Evolutionary conservation across 2,888 invertebrate species (phyloP).

Genomic region (Blomia tropicalis): DNA sequence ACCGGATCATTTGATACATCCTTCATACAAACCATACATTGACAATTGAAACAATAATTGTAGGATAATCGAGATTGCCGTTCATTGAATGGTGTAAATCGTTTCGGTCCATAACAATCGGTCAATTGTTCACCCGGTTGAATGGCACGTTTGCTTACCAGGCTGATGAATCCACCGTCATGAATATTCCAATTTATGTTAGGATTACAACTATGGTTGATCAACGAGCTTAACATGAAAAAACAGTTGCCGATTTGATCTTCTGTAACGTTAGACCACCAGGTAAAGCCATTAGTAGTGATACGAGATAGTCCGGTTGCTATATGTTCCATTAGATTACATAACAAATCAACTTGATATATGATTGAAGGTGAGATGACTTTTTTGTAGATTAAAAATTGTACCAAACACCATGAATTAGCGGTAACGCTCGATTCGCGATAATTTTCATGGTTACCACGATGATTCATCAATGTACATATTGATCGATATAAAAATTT

Average conservation of each 20-base stretch:
- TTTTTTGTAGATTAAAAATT: neutral
- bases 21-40: neutral
- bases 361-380: neutral
- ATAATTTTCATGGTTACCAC: neutral
- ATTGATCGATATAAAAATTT: neutral
- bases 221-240: neutral
- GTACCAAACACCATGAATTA: neutral
- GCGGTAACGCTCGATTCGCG: neutral
- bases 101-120: neutral
- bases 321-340: neutral
- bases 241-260: neutral
- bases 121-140: neutral
- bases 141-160: neutral
- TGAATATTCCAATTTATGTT: neutral
- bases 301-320: neutral
- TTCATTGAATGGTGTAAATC: neutral
- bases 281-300: neutral
- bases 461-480: neutral
- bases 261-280: neutral
- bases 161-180: neutral
- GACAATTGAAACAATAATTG: conserved; percentile 12
- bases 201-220: conserved; percentile 4
- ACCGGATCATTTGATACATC: neutral
- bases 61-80: neutral
- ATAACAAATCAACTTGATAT: neutral